Evolutionary conservation across 2,888 invertebrate species (phyloP).

Genomic region (Synanthedon vespiformis): DNA sequence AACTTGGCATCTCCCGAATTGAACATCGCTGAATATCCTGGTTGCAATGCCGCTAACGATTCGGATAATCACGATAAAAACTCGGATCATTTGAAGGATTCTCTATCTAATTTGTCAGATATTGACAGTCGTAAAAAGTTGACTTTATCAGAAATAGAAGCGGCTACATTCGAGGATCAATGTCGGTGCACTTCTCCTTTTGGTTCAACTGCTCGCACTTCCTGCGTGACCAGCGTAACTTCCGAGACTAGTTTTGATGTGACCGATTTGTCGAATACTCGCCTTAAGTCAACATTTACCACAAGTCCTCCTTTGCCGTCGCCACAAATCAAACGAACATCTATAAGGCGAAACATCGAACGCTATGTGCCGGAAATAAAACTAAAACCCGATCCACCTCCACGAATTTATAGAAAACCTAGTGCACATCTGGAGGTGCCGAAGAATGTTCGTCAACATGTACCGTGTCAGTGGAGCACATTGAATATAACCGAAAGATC

Average conservation of each 20-base stretch:
- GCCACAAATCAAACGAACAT: conserved; percentile 62
- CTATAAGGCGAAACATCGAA: conserved; percentile 54
- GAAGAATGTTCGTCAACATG: conserved; percentile 54
- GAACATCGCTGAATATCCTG: conserved; percentile 46
- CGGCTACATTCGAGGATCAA: conserved; percentile 75
- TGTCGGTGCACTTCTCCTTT: conserved; percentile 81
- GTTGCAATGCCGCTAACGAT: conserved; percentile 38
- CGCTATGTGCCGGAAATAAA: conserved; percentile 53
- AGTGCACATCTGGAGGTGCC: conserved; percentile 59
- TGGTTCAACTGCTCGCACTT: conserved; percentile 78
- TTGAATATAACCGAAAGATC: conserved; percentile 57
- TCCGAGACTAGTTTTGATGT: conserved; percentile 70
- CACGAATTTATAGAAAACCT: conserved; percentile 55
- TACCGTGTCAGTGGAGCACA: conserved; percentile 61
- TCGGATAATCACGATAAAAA: conserved; percentile 48
- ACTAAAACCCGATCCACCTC: conserved; percentile 57
- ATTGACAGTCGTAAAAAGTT: conserved; percentile 42
- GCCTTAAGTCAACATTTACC: conserved; percentile 61
- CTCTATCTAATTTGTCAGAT: conserved; percentile 36
- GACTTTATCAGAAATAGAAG: conserved; percentile 70
- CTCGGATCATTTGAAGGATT: conserved; percentile 29
- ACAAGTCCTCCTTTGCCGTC: conserved; percentile 56
- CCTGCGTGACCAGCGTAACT: conserved; percentile 70
- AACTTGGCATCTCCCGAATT: conserved; percentile 79
- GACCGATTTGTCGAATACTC: conserved; percentile 62